Evolutionary conservation across 2,888 invertebrate genomes (phyloP).

Genomic region (Leucania comma): DNA sequence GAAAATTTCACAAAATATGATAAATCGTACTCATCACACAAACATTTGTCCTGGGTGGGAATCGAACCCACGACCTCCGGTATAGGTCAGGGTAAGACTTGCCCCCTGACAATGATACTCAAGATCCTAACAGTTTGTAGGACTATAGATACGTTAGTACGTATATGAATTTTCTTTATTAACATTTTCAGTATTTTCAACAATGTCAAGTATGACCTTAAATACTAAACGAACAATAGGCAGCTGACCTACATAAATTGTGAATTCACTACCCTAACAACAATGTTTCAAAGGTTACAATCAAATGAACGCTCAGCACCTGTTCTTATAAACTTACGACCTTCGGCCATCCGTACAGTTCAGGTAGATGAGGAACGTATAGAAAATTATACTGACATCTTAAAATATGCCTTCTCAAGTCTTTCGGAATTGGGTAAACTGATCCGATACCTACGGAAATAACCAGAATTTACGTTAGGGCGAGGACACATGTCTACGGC

Average conservation of each 20-base stretch:
- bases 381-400: conserved; percentile 73
- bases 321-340: conserved; percentile 54
- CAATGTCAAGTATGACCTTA: neutral
- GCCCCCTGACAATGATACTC: neutral
- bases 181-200: neutral
- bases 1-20: neutral
- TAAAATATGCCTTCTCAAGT: conserved; percentile 88
- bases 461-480: conserved; percentile 54
- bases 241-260: neutral
- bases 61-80: too few relatives aligned
- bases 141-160: neutral
- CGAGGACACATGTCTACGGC: too few relatives aligned
- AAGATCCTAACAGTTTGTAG: neutral
- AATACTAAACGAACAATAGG: neutral
- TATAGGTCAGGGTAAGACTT: too few relatives aligned
- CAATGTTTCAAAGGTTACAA: conserved; percentile 13
- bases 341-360: conserved; percentile 68
- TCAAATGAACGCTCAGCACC: conserved; percentile 36
- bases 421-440: conserved; percentile 91
- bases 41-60: too few relatives aligned
- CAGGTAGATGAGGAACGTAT: conserved; percentile 66
- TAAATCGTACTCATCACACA: too few relatives aligned
- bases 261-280: conserved; percentile 16
- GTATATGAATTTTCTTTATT: neutral
- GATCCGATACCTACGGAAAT: conserved; percentile 87